Base-by-base conservation (phyloP, 2,797 vertebrate species). In the Steatocranus sp. region DNA sequence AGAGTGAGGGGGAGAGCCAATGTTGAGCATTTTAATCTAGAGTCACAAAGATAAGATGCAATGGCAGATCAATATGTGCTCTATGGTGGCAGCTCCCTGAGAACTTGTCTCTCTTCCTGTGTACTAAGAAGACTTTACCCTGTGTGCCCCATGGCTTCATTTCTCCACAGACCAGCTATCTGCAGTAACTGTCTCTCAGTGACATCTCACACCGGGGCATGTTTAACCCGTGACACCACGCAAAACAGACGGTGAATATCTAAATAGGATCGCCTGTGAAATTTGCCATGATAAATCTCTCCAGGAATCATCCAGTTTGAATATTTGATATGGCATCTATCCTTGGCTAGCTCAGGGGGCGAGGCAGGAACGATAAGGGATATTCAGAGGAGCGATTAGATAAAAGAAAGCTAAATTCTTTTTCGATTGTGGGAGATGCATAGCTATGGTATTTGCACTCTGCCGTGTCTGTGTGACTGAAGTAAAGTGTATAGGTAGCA, bases 11-110 rank as follows among this genome's bases (percentile, higher is more conserved):
- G 86, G 83, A 82, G 88, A 92, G 91, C 82, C 90, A 93, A 77
- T 91, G 94, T 93, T 91, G 91, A 95, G 93, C 93, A 92, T 94
- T 95, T 95, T 95, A 95, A 96, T 95, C 93, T 94, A 92, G 92
- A 96, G 94, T 94, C 92, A 91, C 90, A 90, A 89, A 95, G 96
- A 96, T 96, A 96, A 96, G 96, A 96, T 96, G 94, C 89, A 92
- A 91, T 91, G 87, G 93, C 91, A 95, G 95, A 96, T 96, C 93
- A 94, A 94, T 95, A 94, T 94, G 93, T 93, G 94, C 92, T 92
- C 91, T 92, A 91, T 87, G 88, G 91, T 91, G 91, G 93, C 94
- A 93, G 94, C 85, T 95, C 88, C 89, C 92, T 82, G 93, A 94
- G 89, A 93, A 93, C 93, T 91, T 89, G 94, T 93, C 94, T 94